Percentiles rank a stretch among this genome's conserved stretches.
Evolutionary conservation across 2,113 vertebrate genomes (phyloP).

Genomic region (Hydrochoerus hydrochaeris): DNA sequence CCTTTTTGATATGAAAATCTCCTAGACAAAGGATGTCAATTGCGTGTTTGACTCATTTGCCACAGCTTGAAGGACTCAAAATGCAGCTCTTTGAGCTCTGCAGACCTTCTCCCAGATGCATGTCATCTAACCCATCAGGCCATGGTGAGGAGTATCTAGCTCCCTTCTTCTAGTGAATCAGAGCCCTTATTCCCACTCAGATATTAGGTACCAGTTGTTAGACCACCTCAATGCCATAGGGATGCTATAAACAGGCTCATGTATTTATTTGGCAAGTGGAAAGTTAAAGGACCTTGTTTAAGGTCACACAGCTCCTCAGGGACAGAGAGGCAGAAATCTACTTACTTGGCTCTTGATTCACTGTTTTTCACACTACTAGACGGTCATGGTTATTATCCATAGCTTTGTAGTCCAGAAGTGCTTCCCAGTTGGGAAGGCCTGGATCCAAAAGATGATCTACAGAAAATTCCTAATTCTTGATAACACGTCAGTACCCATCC

Average conservation of each 20-base stretch:
- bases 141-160: neutral
- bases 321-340: constrained; percentile 33
- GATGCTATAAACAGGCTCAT: neutral
- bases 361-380: neutral
- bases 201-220: neutral
- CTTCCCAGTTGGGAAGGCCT: neutral
- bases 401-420: neutral
- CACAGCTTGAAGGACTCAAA: constrained; percentile 66
- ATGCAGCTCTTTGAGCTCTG: constrained; percentile 54
- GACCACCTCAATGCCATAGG: neutral
- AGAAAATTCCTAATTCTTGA: neutral
- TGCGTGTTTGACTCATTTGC: constrained; percentile 74
- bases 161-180: neutral
- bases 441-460: neutral
- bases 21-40: constrained; percentile 72
- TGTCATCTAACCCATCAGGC: constrained; percentile 19
- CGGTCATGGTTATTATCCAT: neutral
- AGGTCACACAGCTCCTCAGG: neutral
- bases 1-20: constrained; percentile 81
- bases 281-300: neutral
- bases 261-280: neutral
- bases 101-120: neutral
- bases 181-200: neutral
- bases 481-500: neutral
- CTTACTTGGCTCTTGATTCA: neutral